Evolutionary conservation across 2,113 vertebrate species (phyloP), one percentile per base, ranked within the genome.

Genomic region (Anarhynchus alexandrinus): DNA sequence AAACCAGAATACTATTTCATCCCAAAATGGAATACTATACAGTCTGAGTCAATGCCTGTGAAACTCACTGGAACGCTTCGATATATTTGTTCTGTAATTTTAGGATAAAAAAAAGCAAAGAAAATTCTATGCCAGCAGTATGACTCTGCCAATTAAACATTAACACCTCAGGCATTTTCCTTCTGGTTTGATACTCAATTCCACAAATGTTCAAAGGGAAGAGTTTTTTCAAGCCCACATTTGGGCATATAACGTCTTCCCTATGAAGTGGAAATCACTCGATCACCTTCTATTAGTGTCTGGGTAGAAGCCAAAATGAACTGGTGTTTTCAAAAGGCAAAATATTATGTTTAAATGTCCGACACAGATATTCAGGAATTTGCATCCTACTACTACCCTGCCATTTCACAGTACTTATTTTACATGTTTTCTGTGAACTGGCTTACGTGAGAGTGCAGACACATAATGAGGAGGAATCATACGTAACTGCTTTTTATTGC

Each of bases 71-170:
- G 30, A 79, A 95, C 2, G 3, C 57, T 96, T n/a, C 65, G 52
- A 81, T 84, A 76, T 14, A 71, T 82, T 88, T 93, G 81, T 82
- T 82, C 55, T 69, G 57, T 59, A 82, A 64, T 95, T 93, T 92
- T 78, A 87, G 1, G 18, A 89, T 74, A 55, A 87, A 87, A 62
- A 62, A 94, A 83, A 71, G 34, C 61, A 80, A 86, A 69, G 34
- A 55, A 90, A 88, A 64, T 64, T 79, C 34, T 49, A 36, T 32
- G 66, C 77, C 69, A 86, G 40, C 76, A 61, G 73, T 65, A n/a
- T 72, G 88, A 94, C 43, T 96, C 91, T 82, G 94, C 76, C 92
- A 97, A 92, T 93, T 88, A 96, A 86, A 92, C 47, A 94, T n/a
- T 82, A 94, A 81, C 92, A 85, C 93, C 93, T 89, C 78, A 89